These are phyloP conservation scores for Lasius fuliginosus DNA, from an alignment of 2,888 invertebrate genomes.

Conservation along the genomic window DNA sequence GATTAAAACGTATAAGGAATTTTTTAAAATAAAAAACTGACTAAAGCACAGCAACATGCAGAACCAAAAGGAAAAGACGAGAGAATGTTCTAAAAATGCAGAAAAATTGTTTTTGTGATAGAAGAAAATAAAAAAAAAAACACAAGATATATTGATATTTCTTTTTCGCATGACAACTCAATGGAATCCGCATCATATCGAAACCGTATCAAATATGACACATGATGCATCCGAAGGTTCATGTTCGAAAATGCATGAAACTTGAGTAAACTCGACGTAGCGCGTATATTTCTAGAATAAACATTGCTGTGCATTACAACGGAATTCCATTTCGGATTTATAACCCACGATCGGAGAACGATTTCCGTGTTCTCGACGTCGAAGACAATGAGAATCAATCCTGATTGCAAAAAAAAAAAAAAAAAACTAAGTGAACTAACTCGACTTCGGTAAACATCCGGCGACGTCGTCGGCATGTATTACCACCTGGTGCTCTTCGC, in stretches of 20 bases:
- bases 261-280: conserved; percentile 45
- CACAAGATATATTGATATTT: conserved; percentile 5
- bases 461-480: conserved; percentile 49
- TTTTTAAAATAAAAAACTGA: conserved; percentile 4
- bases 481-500: conserved; percentile 29
- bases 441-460: conserved; percentile 51
- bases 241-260: conserved; percentile 55
- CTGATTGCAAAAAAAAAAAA: conserved; percentile 39
- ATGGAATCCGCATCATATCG: conserved; percentile 28
- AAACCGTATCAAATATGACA: conserved; percentile 31
- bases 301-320: conserved; percentile 32
- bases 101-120: conserved; percentile 20
- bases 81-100: not conserved
- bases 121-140: conserved; percentile 8
- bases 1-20: not conserved
- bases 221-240: conserved; percentile 14
- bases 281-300: conserved; percentile 33
- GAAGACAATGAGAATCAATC: conserved; percentile 33
- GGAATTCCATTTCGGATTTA: conserved; percentile 45
- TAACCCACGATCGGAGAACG: conserved; percentile 29
- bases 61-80: not conserved
- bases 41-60: not conserved
- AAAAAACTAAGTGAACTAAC: conserved; percentile 38
- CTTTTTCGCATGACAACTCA: conserved; percentile 16
- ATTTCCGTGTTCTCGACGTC: conserved; percentile 1